These are phyloP conservation scores for Aurelia aurita complex sp. Pacific DNA, from an alignment of 30 jellyfish, hydroid and myxozoan genomes.

Conservation along the genomic window DNA sequence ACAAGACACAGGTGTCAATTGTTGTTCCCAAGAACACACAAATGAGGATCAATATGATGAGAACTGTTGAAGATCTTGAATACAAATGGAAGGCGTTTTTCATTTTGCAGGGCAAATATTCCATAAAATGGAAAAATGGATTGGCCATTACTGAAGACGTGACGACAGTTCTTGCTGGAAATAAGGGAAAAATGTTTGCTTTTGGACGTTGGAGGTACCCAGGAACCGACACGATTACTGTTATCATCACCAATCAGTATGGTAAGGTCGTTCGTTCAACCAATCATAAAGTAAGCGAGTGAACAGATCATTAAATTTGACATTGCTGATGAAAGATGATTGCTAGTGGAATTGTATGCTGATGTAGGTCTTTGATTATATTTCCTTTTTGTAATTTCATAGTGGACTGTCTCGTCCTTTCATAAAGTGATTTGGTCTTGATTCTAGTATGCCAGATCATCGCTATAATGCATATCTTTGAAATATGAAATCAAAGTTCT, in stretches of 20 bases:
- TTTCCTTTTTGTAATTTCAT: too few species aligned
- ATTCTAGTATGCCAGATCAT: too few species aligned
- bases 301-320: too few species aligned
- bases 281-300: too few species aligned
- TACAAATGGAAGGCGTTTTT: slow-evolving; percentile 23
- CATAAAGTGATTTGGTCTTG: too few species aligned
- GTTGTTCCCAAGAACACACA: slow-evolving; percentile 1
- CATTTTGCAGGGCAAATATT: neutral
- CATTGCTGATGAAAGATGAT: too few species aligned
- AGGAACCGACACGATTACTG: neutral
- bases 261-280: neutral
- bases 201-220: slow-evolving; percentile 27
- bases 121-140: slow-evolving; percentile 1
- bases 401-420: too few species aligned
- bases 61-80: neutral
- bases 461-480: too few species aligned
- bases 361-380: too few species aligned
- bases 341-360: too few species aligned
- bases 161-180: slow-evolving; percentile 19
- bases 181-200: neutral
- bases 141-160: neutral
- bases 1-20: neutral
- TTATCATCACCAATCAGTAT: neutral
- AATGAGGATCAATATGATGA: neutral
- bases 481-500: too few species aligned